A percentile compares a stretch with the other conserved stretches of the same genome.
phyloP scores from a whole-genome alignment of 2,113 vertebrate genomes.

The Catagonus wagneri region DNA sequence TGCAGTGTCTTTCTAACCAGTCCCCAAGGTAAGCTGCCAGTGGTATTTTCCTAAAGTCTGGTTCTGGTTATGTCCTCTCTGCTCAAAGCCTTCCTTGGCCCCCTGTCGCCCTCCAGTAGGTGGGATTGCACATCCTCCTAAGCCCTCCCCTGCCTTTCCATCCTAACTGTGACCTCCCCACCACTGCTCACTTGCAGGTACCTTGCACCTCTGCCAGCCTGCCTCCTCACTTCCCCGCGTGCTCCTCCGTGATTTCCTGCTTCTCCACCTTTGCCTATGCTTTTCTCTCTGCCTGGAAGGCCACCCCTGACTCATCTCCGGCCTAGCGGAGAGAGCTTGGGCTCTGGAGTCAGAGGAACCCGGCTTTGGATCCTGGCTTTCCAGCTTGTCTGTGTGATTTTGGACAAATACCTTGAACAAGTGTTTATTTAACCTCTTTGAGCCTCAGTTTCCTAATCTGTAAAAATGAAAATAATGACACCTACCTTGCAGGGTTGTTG shows the following conservation, averaged over 20 bases:
- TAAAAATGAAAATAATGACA: slow-evolving; percentile 46
- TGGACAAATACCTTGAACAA: slow-evolving; percentile 55
- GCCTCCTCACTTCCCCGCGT: slow-evolving; percentile 59
- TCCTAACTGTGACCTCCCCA: slow-evolving; percentile 56
- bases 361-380: slow-evolving; percentile 63
- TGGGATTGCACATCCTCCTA: background rate
- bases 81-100: background rate
- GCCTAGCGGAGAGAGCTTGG: slow-evolving; percentile 61
- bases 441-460: slow-evolving; percentile 56
- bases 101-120: background rate
- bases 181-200: slow-evolving; percentile 73
- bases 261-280: slow-evolving; percentile 73
- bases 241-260: slow-evolving; percentile 62
- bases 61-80: slow-evolving; percentile 9
- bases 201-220: slow-evolving; percentile 54
- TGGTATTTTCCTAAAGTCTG: slow-evolving; percentile 15
- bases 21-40: background rate
- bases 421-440: slow-evolving; percentile 58
- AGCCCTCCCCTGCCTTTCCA: background rate
- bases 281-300: slow-evolving; percentile 69
- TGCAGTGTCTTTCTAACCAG: background rate
- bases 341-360: slow-evolving; percentile 68
- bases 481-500: slow-evolving; percentile 67
- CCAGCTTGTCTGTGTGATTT: slow-evolving; percentile 51
- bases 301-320: slow-evolving; percentile 51